These are phyloP conservation scores for Cosmorhoe ocellata DNA, from an alignment of 2,888 invertebrate species.

Conservation along the genomic window DNA sequence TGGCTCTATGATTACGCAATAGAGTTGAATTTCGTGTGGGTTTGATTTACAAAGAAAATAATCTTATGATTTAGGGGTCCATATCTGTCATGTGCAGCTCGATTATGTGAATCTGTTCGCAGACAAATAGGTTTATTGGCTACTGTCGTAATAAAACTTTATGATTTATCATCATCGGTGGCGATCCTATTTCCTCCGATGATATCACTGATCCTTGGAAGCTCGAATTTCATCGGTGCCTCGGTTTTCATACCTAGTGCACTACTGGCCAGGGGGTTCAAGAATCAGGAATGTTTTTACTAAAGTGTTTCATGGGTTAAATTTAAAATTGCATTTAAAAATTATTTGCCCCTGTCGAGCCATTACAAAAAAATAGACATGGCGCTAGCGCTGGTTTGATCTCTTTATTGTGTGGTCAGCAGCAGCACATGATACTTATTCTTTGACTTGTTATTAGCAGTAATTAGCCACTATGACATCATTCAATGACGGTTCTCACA, in stretches of 20 bases:
- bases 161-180: constrained; percentile 62
- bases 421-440: too few relatives aligned
- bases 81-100: constrained; percentile 66
- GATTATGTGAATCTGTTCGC: constrained; percentile 71
- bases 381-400: too few relatives aligned
- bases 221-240: constrained; percentile 38
- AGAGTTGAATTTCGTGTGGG: constrained; percentile 37
- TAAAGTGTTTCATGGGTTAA: too few relatives aligned
- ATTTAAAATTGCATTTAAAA: too few relatives aligned
- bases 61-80: constrained; percentile 67
- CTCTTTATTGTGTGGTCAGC: too few relatives aligned
- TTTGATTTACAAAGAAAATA: constrained; percentile 60
- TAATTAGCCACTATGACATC: too few relatives aligned
- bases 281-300: too few relatives aligned
- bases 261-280: too few relatives aligned
- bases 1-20: constrained; percentile 29
- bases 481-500: too few relatives aligned
- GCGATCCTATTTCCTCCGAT: constrained; percentile 47
- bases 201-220: constrained; percentile 45
- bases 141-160: constrained; percentile 67
- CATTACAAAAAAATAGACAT: too few relatives aligned
- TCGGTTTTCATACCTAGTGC: constrained; percentile 12
- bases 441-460: too few relatives aligned
- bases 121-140: constrained; percentile 78
- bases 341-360: too few relatives aligned